Conservation (phyloP, 1,140 invertebrate genomes). For the Drosophila pachea region DNA sequence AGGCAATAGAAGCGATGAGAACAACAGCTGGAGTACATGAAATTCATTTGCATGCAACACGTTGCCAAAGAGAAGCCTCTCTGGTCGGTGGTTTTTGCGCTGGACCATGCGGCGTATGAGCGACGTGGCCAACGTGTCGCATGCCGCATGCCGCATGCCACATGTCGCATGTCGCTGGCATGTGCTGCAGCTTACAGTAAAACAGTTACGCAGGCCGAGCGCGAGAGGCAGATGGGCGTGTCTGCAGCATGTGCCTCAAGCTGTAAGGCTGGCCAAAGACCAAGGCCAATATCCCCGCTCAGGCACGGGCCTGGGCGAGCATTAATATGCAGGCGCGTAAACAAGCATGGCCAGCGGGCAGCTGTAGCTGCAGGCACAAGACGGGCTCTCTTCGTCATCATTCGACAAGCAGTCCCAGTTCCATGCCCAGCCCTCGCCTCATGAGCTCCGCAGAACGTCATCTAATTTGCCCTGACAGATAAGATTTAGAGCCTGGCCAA, state of each 20-base stretch:
- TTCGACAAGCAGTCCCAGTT: too few species aligned
- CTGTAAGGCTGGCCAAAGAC: too few species aligned
- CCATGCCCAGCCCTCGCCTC: conserved; percentile 45
- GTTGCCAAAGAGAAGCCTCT: conserved; percentile 53
- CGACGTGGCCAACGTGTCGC: conserved; percentile 46
- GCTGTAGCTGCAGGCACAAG: conserved; percentile 12
- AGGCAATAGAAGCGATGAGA: not conserved
- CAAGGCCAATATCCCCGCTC: not conserved
- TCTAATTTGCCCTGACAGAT: conserved; percentile 56
- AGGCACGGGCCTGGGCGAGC: not conserved
- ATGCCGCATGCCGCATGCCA: conserved; percentile 36
- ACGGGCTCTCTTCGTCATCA: too few species aligned
- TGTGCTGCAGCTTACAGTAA: conserved; percentile 25
- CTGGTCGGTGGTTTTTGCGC: not conserved
- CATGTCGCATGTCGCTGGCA: conserved; percentile 28
- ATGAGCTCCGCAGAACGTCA: conserved; percentile 23
- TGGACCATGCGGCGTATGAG: conserved; percentile 42
- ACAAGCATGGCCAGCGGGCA: conserved; percentile 44
- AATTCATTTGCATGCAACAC: conserved; percentile 75
- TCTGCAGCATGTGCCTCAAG: too few species aligned
- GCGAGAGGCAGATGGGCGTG: too few species aligned
- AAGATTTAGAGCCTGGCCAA: not conserved
- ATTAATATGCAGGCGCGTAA: conserved; percentile 55
- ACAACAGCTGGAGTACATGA: conserved; percentile 34
- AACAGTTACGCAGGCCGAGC: conserved; percentile 20